Percentiles rank a stretch among this genome's conserved stretches.
Evolutionary conservation across 2,113 vertebrate species (phyloP).

Genomic region (Lipotes vexillifer): DNA sequence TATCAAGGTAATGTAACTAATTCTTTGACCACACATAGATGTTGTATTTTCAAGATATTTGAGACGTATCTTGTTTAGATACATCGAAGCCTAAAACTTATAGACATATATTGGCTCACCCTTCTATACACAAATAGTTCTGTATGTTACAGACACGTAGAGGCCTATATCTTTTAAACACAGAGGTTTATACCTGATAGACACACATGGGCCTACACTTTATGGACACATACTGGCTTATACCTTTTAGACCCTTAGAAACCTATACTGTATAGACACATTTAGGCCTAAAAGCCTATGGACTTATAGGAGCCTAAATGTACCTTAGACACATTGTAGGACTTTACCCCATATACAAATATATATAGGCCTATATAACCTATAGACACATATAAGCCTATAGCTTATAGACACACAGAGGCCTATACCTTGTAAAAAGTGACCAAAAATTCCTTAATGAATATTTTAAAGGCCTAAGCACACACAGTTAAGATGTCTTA

Average conservation of each 20-base stretch:
- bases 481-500: background rate
- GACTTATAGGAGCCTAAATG: background rate
- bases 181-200: background rate
- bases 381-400: background rate
- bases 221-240: background rate
- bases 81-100: background rate
- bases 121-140: background rate
- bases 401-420: background rate
- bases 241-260: background rate
- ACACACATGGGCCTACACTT: background rate
- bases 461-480: background rate
- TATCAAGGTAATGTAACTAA: background rate
- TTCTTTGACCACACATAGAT: background rate
- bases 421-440: background rate
- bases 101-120: background rate
- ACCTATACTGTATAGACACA: background rate
- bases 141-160: background rate
- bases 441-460: background rate
- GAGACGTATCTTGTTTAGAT: background rate
- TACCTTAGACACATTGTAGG: background rate
- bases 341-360: background rate
- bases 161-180: background rate
- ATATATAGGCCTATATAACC: background rate
- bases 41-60: background rate
- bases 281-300: background rate